These are phyloP conservation scores for Neoscelio sp. DNA, from an alignment of 2,888 invertebrate species.

Conservation along the genomic window DNA sequence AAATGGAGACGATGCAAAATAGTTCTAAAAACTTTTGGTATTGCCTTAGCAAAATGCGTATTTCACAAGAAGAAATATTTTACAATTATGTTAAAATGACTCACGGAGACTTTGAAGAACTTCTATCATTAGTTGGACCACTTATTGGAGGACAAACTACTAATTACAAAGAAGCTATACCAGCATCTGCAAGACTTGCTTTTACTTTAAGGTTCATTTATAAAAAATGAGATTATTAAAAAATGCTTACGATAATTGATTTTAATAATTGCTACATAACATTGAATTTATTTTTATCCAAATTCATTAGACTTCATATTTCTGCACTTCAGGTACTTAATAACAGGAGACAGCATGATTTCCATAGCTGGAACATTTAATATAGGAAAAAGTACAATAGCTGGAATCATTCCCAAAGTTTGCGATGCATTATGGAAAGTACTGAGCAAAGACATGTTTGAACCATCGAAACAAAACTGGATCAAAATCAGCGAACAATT, in stretches of 20 bases:
- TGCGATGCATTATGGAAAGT: conserved; percentile 25
- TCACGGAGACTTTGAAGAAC: conserved; percentile 24
- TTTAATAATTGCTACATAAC: conserved; percentile 6
- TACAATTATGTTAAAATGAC: conserved; percentile 12
- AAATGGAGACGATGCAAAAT: neutral
- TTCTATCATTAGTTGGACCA: conserved; percentile 17
- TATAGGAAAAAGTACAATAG: neutral
- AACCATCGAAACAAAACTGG: conserved; percentile 25
- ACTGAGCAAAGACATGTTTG: conserved; percentile 8
- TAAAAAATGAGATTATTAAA: neutral
- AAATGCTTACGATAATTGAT: neutral
- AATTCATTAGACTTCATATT: neutral
- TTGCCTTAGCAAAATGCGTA: conserved; percentile 1
- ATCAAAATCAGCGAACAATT: conserved; percentile 20
- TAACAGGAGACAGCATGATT: conserved; percentile 16
- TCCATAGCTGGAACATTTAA: conserved; percentile 14
- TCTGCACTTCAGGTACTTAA: conserved; percentile 6
- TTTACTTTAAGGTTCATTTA: conserved; percentile 9
- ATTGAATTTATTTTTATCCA: neutral
- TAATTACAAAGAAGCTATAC: conserved; percentile 4
- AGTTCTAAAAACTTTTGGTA: neutral
- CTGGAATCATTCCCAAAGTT: conserved; percentile 4
- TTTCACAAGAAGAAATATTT: conserved; percentile 4
- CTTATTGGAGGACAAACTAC: neutral
- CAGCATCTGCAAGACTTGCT: conserved; percentile 2